These are phyloP conservation scores for Actinernus sp. DNA, from an alignment of 92 coral and sea anemone genomes.

Conservation along the genomic window DNA sequence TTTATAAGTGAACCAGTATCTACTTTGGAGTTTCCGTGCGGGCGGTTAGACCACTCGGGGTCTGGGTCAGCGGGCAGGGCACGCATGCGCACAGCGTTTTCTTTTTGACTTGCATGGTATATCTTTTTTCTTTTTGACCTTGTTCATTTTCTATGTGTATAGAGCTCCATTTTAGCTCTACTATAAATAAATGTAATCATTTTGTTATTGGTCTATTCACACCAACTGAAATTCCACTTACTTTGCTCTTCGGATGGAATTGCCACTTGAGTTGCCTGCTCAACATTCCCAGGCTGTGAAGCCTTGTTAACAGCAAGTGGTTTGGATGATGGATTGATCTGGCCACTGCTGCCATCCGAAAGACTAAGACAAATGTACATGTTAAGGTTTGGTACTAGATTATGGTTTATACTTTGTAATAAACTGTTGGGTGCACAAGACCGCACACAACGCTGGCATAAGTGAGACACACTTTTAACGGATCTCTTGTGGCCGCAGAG, in stretches of 20 bases:
- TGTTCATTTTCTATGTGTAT: too few species aligned
- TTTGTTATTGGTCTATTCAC: constrained; percentile 5
- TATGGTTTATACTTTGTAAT: background rate
- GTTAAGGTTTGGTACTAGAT: background rate
- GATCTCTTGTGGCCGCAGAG: too few species aligned
- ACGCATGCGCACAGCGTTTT: too few species aligned
- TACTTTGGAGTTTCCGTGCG: too few species aligned
- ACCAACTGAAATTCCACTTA: constrained; percentile 3
- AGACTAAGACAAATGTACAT: constrained; percentile 14
- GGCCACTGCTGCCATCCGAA: constrained; percentile 52
- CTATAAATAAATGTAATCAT: too few species aligned
- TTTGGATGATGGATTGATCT: background rate
- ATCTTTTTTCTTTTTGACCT: too few species aligned
- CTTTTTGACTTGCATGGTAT: too few species aligned
- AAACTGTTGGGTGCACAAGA: background rate
- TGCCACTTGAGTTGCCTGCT: constrained; percentile 38
- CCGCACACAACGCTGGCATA: background rate
- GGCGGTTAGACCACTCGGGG: too few species aligned
- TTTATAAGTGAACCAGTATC: too few species aligned
- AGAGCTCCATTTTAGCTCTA: too few species aligned
- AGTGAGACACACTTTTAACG: too few species aligned
- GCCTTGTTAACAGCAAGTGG: background rate
- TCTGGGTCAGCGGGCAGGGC: too few species aligned
- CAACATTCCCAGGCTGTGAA: constrained; percentile 16
- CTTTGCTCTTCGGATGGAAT: constrained; percentile 11